Percentiles rank a stretch among this genome's conserved stretches.
Conservation (phyloP, 2,113 vertebrate genomes). For the Takifugu flavidus region DNA sequence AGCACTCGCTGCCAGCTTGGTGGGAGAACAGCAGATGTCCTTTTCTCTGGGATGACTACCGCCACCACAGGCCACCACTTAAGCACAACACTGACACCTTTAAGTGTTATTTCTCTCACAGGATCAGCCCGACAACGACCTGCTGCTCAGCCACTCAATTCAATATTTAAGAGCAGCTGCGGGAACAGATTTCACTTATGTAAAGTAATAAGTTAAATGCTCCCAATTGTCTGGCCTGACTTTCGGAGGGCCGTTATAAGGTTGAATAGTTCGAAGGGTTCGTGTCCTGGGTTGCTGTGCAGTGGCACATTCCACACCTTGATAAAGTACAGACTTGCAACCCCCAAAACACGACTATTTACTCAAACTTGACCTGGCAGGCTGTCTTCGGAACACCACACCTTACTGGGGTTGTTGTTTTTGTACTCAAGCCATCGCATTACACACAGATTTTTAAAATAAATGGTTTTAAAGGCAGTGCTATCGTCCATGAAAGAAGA, state of each 20-base stretch:
- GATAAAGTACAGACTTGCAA: conserved; percentile 16
- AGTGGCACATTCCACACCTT: conserved; percentile 14
- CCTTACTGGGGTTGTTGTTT: conserved; percentile 8
- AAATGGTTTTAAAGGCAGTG: conserved; percentile 6
- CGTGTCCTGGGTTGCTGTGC: conserved; percentile 25
- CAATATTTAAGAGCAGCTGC: conserved; percentile 12
- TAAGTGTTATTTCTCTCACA: conserved; percentile 10
- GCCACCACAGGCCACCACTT: neutral
- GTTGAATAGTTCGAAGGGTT: conserved; percentile 29
- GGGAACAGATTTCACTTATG: conserved; percentile 4
- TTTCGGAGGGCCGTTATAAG: conserved; percentile 14
- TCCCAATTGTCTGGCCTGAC: neutral
- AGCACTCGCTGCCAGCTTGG: conserved; percentile 50
- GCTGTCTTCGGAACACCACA: neutral
- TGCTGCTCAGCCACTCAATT: neutral
- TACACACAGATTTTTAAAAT: neutral
- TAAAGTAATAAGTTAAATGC: neutral
- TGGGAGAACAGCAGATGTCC: conserved; percentile 41
- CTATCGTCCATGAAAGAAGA: too few relatives aligned
- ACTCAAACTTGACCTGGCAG: conserved; percentile 15
- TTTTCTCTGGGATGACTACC: conserved; percentile 23
- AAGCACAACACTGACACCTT: conserved; percentile 22
- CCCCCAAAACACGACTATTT: conserved; percentile 9
- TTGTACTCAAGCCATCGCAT: neutral
- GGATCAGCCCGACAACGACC: neutral